Evolutionary conservation across 2,888 invertebrate species (phyloP), one percentile per base, ranked within the genome.

Genomic region (Callyntrura sp.): DNA sequence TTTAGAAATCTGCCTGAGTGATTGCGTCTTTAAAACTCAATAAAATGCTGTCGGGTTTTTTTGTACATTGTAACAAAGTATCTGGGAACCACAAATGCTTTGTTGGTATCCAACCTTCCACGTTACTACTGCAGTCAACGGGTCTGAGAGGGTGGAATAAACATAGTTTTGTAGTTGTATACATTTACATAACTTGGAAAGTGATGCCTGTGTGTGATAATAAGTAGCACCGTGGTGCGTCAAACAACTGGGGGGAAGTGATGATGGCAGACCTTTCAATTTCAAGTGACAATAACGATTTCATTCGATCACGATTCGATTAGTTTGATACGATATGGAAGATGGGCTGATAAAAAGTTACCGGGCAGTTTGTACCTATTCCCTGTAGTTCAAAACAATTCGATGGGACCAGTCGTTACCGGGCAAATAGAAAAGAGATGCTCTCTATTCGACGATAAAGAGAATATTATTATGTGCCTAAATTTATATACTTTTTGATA

Each of bases 401-500:
- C 11, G n/a, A 28, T 5, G 3, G 17, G 48, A 5, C 43, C 1
- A 17, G 35, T 12, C 6, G 60, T 60, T 6, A 79, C 55, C 23
- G n/a, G 60, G 14, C 35, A 62, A 82, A n/a, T 43, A 82, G 23
- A 73, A 48, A 23, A 48, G 23, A 73, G 55, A 55, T 82, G 82
- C 45, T 55, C 57, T 35, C 45, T 45, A 45, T 68, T 20, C 45
- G 70, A 23, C 51, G 48, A 20, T 23, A 48, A 73, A 73, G 23
- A 35, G 79, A 23, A 57, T 35, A 55, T 79, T 28, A n/a, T 25
- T 25, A 35, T 79, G n/a, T n/a, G 35, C 17, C 28, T 20, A 35
- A 55, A 79, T 57, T 57, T 57, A 79, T 79, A 79, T 79, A 55
- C 48, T 35, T 9, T 79, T 79, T 79, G 35, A 79, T 82, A 45